phyloP scores from a whole-genome alignment of 2,888 invertebrate genomes.

The Tipula unca region DNA sequence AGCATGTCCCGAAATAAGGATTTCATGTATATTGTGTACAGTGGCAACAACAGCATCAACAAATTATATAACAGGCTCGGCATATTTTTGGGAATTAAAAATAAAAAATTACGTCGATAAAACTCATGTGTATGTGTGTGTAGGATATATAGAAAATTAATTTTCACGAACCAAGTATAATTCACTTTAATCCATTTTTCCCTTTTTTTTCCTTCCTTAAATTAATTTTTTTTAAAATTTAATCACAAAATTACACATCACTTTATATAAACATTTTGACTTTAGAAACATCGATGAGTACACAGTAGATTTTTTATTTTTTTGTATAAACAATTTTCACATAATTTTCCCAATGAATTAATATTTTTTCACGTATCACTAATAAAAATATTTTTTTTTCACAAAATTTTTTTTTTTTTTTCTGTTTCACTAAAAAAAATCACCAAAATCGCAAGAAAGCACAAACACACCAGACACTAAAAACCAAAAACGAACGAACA shows the following conservation, averaged over 20 bases:
- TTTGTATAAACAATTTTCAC: neutral
- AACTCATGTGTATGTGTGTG: neutral
- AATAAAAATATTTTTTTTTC: neutral
- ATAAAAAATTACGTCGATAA: neutral
- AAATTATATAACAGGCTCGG: neutral
- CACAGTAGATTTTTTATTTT: neutral
- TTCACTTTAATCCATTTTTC: neutral
- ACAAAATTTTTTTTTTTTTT: neutral
- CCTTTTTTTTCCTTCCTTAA: neutral
- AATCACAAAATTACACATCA: neutral
- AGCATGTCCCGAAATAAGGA: neutral
- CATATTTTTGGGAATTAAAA: neutral
- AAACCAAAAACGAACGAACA: neutral
- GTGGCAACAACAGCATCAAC: neutral
- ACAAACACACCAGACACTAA: neutral
- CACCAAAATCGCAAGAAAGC: too few species aligned
- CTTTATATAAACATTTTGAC: neutral
- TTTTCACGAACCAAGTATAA: neutral
- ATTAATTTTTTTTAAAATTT: neutral
- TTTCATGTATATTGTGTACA: neutral
- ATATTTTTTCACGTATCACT: neutral
- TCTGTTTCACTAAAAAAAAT: neutral
- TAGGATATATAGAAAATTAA: neutral
- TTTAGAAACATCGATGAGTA: neutral
- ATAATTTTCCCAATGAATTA: neutral